Conservation (phyloP, 2,797 vertebrate species). For the Peromyscus melanophrys region DNA sequence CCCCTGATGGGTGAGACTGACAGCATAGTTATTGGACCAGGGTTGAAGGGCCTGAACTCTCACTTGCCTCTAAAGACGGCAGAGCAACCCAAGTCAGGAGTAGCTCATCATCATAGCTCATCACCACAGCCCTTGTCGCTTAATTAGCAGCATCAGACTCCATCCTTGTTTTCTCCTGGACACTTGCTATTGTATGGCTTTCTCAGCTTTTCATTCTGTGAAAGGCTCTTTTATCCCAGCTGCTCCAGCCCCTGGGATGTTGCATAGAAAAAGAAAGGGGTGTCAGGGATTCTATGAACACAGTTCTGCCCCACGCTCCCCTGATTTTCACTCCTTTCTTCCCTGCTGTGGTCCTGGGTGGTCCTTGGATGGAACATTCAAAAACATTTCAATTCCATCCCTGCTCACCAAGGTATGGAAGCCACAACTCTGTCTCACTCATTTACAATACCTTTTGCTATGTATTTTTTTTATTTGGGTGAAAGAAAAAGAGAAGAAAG, state of each 20-base stretch:
- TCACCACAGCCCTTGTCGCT: not conserved
- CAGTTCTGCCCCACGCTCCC: not conserved
- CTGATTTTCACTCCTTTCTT: not conserved
- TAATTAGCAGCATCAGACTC: conserved; percentile 21
- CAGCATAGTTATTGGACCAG: not conserved
- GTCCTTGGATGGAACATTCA: not conserved
- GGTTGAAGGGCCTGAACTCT: not conserved
- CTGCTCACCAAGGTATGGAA: not conserved
- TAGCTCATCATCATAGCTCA: not conserved
- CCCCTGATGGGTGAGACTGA: not conserved
- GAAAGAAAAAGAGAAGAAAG: not conserved
- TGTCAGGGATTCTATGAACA: not conserved
- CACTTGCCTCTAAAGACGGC: not conserved
- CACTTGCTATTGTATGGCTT: conserved; percentile 24
- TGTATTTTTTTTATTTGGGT: conserved; percentile 23
- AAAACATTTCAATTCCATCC: not conserved
- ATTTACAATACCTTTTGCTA: conserved; percentile 50
- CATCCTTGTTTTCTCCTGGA: not conserved
- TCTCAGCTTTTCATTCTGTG: conserved; percentile 56
- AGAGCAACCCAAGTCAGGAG: not conserved
- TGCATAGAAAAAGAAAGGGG: conserved; percentile 1
- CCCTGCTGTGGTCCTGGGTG: not conserved
- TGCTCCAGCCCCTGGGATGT: not conserved
- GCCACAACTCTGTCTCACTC: not conserved
- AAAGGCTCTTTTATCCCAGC: conserved; percentile 64